Percentiles rank a stretch among this genome's conserved stretches.
Evolutionary conservation across 2,797 vertebrate species (phyloP).

Genomic region (Trematomus bernacchii): DNA sequence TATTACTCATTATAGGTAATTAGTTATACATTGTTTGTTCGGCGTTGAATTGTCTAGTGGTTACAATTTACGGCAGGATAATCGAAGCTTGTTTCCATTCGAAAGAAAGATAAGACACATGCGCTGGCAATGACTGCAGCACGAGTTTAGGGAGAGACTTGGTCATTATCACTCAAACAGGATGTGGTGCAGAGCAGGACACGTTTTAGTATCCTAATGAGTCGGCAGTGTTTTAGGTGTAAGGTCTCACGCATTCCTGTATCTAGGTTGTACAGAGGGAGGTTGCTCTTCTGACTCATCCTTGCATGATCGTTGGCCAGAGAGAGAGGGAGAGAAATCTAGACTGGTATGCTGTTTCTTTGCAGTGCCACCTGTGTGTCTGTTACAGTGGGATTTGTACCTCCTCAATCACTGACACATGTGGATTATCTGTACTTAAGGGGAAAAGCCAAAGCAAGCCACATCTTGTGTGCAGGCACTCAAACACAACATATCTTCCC

Average conservation of each 20-base stretch:
- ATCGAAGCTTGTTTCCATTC: neutral
- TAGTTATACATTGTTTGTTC: slow-evolving; percentile 5
- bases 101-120: neutral
- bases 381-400: slow-evolving; percentile 87
- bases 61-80: neutral
- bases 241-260: slow-evolving; percentile 56
- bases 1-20: slow-evolving; percentile 1
- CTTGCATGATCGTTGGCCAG: slow-evolving; percentile 48
- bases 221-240: slow-evolving; percentile 12
- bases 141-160: slow-evolving; percentile 31
- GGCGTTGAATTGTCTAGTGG: neutral
- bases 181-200: slow-evolving; percentile 50
- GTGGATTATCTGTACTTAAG: slow-evolving; percentile 87
- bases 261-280: slow-evolving; percentile 45
- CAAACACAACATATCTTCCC: slow-evolving; percentile 68
- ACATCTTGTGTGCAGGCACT: slow-evolving; percentile 82
- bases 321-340: slow-evolving; percentile 55
- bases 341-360: slow-evolving; percentile 79
- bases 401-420: slow-evolving; percentile 89
- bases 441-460: slow-evolving; percentile 83
- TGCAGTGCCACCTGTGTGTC: slow-evolving; percentile 85
- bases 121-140: neutral
- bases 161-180: slow-evolving; percentile 59
- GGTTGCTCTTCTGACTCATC: slow-evolving; percentile 54
- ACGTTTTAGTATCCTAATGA: slow-evolving; percentile 19